Percentiles rank a stretch among this genome's conserved stretches.
phyloP scores from a whole-genome alignment of 2,113 vertebrate genomes.

The Clarias magur region DNA sequence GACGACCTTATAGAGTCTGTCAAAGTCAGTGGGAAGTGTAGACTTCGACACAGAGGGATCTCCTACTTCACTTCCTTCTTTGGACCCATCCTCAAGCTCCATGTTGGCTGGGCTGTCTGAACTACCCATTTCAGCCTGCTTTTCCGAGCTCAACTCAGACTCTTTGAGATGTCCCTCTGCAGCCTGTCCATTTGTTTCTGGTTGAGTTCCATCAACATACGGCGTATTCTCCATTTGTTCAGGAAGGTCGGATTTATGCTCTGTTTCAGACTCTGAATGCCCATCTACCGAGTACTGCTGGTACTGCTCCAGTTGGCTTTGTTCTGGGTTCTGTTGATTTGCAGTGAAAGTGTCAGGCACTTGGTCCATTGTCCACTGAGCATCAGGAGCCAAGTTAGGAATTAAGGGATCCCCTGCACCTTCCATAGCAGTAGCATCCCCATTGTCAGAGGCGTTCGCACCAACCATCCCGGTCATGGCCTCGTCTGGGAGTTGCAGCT shows the following conservation, averaged over 20 bases:
- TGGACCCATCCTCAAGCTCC: slow-evolving; percentile 76
- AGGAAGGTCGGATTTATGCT: slow-evolving; percentile 40
- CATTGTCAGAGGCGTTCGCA: slow-evolving; percentile 63
- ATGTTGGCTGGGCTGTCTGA: slow-evolving; percentile 78
- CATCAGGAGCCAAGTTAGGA: slow-evolving; percentile 58
- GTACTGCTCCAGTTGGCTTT: slow-evolving; percentile 60
- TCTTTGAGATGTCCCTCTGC: slow-evolving; percentile 14
- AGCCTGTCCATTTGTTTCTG: slow-evolving; percentile 44
- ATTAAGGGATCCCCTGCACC: slow-evolving; percentile 64
- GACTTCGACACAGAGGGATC: slow-evolving; percentile 63
- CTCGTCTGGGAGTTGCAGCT: slow-evolving; percentile 54
- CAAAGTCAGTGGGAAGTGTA: slow-evolving; percentile 85
- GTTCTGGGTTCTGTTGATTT: slow-evolving; percentile 22
- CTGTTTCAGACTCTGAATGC: background rate
- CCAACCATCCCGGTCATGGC: slow-evolving; percentile 71
- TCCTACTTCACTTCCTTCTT: slow-evolving; percentile 72
- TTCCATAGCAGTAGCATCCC: slow-evolving; percentile 61
- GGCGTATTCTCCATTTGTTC: background rate
- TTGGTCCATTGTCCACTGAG: slow-evolving; percentile 65
- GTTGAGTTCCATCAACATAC: slow-evolving; percentile 17
- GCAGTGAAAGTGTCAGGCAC: slow-evolving; percentile 55
- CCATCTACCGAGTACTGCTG: slow-evolving; percentile 55
- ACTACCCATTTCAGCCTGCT: slow-evolving; percentile 53
- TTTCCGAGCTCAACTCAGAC: slow-evolving; percentile 30
- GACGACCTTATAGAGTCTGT: slow-evolving; percentile 89